Percentiles rank a stretch among this genome's conserved stretches.
Conservation (phyloP, 2,888 invertebrate species). For the Tetragonula carbonaria region DNA sequence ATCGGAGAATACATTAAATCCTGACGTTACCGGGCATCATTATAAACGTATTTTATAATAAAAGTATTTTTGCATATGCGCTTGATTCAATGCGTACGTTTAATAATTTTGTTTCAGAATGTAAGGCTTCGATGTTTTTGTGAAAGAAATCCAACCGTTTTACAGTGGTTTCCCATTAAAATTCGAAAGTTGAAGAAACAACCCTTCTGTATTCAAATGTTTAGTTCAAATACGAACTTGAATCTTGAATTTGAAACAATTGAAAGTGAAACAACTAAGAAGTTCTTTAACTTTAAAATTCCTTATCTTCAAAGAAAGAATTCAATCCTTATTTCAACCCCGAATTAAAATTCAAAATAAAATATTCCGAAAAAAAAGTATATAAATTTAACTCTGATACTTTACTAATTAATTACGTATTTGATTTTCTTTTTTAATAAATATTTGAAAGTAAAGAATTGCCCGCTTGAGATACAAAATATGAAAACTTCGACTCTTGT, state of each 20-base stretch:
- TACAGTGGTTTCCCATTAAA: not conserved
- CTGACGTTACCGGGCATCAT: not conserved
- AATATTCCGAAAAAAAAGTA: too few relatives aligned
- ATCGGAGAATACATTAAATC: not conserved
- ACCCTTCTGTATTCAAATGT: too few relatives aligned
- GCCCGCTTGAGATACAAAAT: not conserved
- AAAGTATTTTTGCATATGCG: not conserved
- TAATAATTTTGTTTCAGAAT: not conserved
- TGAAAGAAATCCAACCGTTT: not conserved
- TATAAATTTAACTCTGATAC: too few relatives aligned
- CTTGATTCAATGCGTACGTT: not conserved
- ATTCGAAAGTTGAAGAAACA: not conserved
- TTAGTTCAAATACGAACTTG: too few relatives aligned
- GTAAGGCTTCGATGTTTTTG: too few relatives aligned
- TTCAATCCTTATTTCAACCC: not conserved
- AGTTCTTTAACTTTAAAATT: too few relatives aligned
- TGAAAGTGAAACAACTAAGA: too few relatives aligned
- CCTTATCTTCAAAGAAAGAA: too few relatives aligned
- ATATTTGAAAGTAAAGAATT: not conserved
- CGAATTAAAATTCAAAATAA: too few relatives aligned
- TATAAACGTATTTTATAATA: not conserved
- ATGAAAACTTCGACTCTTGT: not conserved
- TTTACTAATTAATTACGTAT: too few relatives aligned
- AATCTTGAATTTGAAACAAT: too few relatives aligned
- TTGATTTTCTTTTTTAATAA: too few relatives aligned